Base-by-base conservation (phyloP, 2,113 vertebrate species). In the Pavo muticus region DNA sequence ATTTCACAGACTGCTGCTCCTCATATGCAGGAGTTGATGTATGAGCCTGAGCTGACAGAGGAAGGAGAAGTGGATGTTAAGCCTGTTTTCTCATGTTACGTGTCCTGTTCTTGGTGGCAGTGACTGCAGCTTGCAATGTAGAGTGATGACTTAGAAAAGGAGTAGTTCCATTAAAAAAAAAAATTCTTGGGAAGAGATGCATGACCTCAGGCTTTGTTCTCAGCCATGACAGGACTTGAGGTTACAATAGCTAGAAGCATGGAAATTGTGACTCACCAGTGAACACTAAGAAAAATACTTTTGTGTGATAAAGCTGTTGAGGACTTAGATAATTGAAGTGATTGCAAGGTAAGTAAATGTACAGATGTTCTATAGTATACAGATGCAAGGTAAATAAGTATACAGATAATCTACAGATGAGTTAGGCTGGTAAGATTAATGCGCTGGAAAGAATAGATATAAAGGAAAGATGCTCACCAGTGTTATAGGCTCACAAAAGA, bases 91-190 rank as follows among this genome's bases (percentile, higher is more conserved):
- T 69, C 15, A 47, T 65, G 14, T 44, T 74, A 42, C 4, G 50
- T 75, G 6, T 17, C 10, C 47, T 67, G 16, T 0, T 68, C 52
- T 67, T 84, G 35, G n/a, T 74, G 9, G 1, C 11, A n/a, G 29
- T 29, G 19, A 35, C 3, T 6, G 5, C 11, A 3, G 5, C 25
- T 67, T 70, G 3, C 65, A 8, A 1, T 3, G 2, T 30, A 15
- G 23, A 88, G 13, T 6, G 3, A 4, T 70, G 29, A 16, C 23
- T 47, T 7, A 42, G 45, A 47, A 71, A 45, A 54, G 17, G 32
- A 82, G 23, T 19, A 50, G 4, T 11, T 61, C 64, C 70, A 21
- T 45, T 11, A 45, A 23, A 2, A 19, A 45, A 21, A 11, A 21
- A 21, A 47, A 21, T 2, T 10, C 47, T 5, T 90, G 63, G 18